Base-by-base conservation (phyloP, 2,113 vertebrate species). In the Bubo scandiacus region DNA sequence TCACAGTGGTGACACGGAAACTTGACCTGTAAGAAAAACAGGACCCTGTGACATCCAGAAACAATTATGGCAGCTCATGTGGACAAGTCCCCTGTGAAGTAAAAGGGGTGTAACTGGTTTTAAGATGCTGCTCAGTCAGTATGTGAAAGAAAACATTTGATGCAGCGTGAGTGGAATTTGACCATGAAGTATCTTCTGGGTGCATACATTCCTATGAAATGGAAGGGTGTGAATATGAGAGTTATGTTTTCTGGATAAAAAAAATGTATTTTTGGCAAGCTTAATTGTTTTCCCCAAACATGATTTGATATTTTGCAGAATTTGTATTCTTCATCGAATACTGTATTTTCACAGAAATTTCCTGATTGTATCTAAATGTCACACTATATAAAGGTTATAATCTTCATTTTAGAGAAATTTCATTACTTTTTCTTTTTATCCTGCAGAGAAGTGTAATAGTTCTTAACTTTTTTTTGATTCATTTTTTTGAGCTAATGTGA, bases 401-500 rank as follows among this genome's bases (percentile, higher is more conserved):
- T 83, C 61, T 71, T 73, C 32, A 29, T 84, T 92, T 84, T 81
- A 92, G 57, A 82, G 49, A 78, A 43, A 57, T 59, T 85, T 82
- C 21, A 40, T 75, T 21, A 30, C 7, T 36, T 36, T 36, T 36
- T 36, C 8, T 36, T 36, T 75, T 63, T 34, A 26, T 74, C 30
- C 57, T 59, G 49, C 30, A 52, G 22, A 78, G 30, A 58, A 81
- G 23, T 84, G 13, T 74, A 78, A 30, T 45, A 79, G 13, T 49
- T 89, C 27, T 36, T 72, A 86, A 77, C 16, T 13, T 67, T 61
- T 61, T 52, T 79, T 68, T 67, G 15, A 58, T 81, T 85, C 2
- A 88, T 71, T 87, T 87, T 75, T 87, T 95, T 90, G 25, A 12
- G 27, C 43, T 89, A 65, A 82, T 67, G n/a, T 80, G 78, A 71